Evolutionary conservation across 2,888 invertebrate species (phyloP), one percentile per base, ranked within the genome.

Genomic region (Macrophya annulata): DNA sequence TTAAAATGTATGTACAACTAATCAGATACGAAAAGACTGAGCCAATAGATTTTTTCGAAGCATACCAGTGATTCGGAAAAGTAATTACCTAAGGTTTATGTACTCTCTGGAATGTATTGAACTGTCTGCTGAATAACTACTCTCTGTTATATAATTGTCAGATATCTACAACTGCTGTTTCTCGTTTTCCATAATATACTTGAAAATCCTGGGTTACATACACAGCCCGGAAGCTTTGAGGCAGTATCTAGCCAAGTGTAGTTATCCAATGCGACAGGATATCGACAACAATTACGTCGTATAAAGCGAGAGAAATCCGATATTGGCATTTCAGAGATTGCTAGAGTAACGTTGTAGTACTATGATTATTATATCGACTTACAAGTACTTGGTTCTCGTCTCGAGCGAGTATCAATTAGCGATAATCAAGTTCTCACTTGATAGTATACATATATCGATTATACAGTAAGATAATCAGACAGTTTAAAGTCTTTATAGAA

Each of bases 221-320:
- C 62, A 62, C 25, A 62, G 25, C 25, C 25, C 12, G 25, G 25
- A 62, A 62, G 62, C 62, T 62, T 12, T 10, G 25, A 62, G 62
- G 62, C 21, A 25, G 71, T 71, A 71, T 12, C 71, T n/a, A 71
- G 71, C 40, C 40, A 40, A 71, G 71, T 40, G 71, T 40, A 71
- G 71, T 71, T 40, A 71, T 71, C 71, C 17, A 40, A 45, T 48
- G 76, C 76, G n/a, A 48, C 76, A 31, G 48, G 15, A 76, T 76
- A 76, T 76, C 76, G 76, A 25, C 48, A 76, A 76, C 76, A 76
- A 76, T 76, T 76, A 48, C 76, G 12, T 76, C 25, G 76, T 76
- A 76, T 25, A 48, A 76, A 76, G 45, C 48, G 21, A 10, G 76
- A 76, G 76, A 76, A 76, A 76, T 76, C 76, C 45, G 76, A 76